Evolutionary conservation across 2,888 invertebrate species (phyloP).

Genomic region (Meteorus cinctellus): DNA sequence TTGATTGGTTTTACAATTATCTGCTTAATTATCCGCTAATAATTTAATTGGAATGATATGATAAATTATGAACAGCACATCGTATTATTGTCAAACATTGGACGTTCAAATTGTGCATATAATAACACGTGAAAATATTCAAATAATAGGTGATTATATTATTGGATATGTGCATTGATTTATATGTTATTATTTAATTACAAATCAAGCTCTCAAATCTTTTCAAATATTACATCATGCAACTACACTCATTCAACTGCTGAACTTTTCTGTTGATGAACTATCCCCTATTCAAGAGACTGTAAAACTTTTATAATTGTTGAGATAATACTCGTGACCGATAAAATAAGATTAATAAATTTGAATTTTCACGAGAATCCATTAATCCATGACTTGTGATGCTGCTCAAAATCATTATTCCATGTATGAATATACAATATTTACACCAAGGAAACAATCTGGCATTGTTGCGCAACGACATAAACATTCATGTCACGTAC

Average conservation of each 20-base stretch:
- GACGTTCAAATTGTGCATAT: neutral
- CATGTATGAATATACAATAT: neutral
- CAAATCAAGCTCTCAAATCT: too few relatives aligned
- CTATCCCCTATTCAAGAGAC: too few relatives aligned
- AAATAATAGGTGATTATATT: neutral
- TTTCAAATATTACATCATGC: too few relatives aligned
- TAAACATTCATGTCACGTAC: constrained; percentile 13
- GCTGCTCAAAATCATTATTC: neutral
- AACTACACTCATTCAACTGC: too few relatives aligned
- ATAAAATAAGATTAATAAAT: too few relatives aligned
- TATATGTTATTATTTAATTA: neutral
- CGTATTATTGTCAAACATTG: neutral
- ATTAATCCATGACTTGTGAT: neutral
- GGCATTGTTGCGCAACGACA: neutral
- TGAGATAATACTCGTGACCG: too few relatives aligned
- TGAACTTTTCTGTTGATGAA: too few relatives aligned
- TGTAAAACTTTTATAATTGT: too few relatives aligned
- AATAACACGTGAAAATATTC: neutral
- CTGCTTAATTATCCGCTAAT: neutral
- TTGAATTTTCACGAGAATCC: neutral
- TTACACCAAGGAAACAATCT: neutral
- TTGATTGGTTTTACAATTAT: neutral
- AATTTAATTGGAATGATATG: neutral
- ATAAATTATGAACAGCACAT: too few relatives aligned
- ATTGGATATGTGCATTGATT: neutral